Conservation (phyloP, 2,888 invertebrate species). For the Metopia argyrocephala region DNA sequence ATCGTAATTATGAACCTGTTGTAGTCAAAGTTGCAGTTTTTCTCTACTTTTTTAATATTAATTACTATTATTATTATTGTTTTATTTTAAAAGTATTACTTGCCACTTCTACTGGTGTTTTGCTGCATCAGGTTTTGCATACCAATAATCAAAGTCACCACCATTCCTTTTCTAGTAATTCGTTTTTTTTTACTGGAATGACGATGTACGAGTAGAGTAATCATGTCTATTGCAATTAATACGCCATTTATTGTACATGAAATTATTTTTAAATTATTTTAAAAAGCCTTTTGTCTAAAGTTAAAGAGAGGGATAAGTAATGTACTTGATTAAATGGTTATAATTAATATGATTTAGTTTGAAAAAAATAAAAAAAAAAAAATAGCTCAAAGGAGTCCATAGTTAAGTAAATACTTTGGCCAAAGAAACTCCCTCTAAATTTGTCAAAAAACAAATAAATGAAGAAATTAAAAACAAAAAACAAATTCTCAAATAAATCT, state of each 20-base stretch:
- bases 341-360: no score
- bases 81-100: background rate
- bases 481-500: no score
- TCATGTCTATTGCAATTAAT: background rate
- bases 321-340: no score
- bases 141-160: background rate
- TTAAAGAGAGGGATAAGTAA: no score
- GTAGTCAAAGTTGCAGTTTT: background rate
- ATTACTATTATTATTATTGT: background rate
- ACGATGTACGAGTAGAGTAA: background rate
- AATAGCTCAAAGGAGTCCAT: no score
- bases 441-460: no score
- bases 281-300: background rate
- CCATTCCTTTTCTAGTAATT: background rate
- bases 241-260: background rate
- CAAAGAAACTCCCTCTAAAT: no score
- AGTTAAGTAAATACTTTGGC: no score
- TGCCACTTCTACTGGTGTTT: background rate
- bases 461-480: no score
- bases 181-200: background rate
- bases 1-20: slow-evolving; percentile 28
- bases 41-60: background rate
- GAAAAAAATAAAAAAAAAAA: no score
- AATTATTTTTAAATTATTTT: background rate
- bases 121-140: background rate